Conservation (phyloP, 1,140 invertebrate species). For the Drosophila punjabiensis region DNA sequence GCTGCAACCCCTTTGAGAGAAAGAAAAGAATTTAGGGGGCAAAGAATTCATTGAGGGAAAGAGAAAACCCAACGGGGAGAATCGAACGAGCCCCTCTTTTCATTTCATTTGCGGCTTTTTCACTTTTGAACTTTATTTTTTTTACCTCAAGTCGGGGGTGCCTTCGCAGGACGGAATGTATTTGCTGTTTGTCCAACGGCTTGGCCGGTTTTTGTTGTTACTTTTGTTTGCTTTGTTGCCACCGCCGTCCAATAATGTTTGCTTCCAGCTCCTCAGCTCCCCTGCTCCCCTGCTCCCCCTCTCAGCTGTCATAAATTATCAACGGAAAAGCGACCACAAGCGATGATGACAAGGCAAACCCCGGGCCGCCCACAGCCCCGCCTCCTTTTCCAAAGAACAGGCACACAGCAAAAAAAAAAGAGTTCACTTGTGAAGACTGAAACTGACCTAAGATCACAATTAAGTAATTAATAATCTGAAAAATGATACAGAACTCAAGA, state of each 20-base stretch:
- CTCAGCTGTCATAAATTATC: slow-evolving; percentile 77
- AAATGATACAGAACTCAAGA: not conserved
- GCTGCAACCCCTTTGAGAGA: slow-evolving; percentile 22
- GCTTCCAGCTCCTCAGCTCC: not conserved
- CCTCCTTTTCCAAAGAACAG: not conserved
- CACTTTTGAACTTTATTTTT: slow-evolving; percentile 65
- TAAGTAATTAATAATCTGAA: not conserved
- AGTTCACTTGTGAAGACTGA: not conserved
- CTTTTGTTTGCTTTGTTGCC: slow-evolving; percentile 63
- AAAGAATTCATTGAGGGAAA: slow-evolving; percentile 5
- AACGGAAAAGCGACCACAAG: slow-evolving; percentile 45
- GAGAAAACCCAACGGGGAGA: slow-evolving; percentile 16
- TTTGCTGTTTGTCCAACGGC: slow-evolving; percentile 44
- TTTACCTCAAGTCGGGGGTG: slow-evolving; percentile 15
- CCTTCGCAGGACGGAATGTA: not conserved
- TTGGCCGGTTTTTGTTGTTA: slow-evolving; percentile 10
- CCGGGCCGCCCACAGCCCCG: slow-evolving; percentile 3
- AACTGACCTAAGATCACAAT: not conserved
- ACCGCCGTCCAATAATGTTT: slow-evolving; percentile 45
- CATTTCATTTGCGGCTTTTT: slow-evolving; percentile 63
- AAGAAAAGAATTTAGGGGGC: not conserved
- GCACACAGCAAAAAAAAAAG: not conserved
- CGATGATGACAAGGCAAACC: slow-evolving; percentile 33
- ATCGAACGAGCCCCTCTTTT: slow-evolving; percentile 70
- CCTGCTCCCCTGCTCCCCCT: not conserved